Base-by-base conservation (phyloP, 2,113 vertebrate genomes). In the Ceratotherium simum region DNA sequence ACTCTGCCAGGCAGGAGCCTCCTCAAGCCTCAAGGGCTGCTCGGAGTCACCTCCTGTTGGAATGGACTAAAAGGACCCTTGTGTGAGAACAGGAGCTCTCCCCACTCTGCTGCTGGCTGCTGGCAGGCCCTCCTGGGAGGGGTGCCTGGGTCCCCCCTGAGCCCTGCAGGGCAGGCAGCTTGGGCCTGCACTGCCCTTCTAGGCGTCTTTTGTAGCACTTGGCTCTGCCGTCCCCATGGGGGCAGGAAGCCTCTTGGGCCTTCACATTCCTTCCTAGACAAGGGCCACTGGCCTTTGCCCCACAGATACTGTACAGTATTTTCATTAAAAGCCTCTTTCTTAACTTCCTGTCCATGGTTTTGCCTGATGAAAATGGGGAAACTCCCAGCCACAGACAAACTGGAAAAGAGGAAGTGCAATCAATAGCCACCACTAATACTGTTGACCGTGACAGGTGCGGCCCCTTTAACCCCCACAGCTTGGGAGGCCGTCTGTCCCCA, bases 301-400 rank as follows among this genome's bases (percentile, higher is more conserved):
- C 39, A 39, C 20, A 62, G 16, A 67, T 36, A 86, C 86, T 92
- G 90, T 93, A 95, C 95, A 98, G 97, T 97, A 81, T 98, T 98
- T 96, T 97, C 96, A 98, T 97, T 98, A 97, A 98, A 98, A 96
- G 25, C 3, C 31, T 92, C 73, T 96, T 98, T 97, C 10, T 5
- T 96, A 97, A 97, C 29, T 97, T 93, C 88, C 76, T 64, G 79
- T 69, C 75, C 54, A 2, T 80, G 86, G 46, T 94, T 33, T 97
- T 92, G 83, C 80, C 79, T 95, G 69, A 86, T 25, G 54, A 97
- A 67, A 85, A 95, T 31, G 25, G 70, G 65, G 87, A 51, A 96
- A 93, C 89, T 91, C 60, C 14, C 42, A 86, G 64, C 79, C 48
- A 91, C 67, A 17, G 48, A 95, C 36, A 58, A 54, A 64, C 36